Evolutionary conservation across 1,140 invertebrate species (phyloP), one percentile per base, ranked within the genome.

Genomic region (Hycleus cichorii): DNA sequence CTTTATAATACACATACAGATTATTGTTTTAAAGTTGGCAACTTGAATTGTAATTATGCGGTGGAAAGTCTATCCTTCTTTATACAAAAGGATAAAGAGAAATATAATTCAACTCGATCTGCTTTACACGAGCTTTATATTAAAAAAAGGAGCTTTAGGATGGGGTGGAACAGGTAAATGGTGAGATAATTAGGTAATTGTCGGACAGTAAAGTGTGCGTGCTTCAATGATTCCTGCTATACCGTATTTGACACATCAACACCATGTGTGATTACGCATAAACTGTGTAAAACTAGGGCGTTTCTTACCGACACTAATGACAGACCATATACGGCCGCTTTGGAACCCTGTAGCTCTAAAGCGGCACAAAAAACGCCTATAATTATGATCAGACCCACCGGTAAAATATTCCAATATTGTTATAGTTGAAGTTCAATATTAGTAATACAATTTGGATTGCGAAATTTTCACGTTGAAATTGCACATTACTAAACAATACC

Each of bases 171-270:
- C 4, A 32, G 32, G 32, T 32, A 7, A 32, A 44, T 44, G 32
- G 32, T 32, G 32, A 9, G 44, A 56, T 56, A 56, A 56, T 45
- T 38, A 56, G 57, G 49, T 59, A 59, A 59, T 59, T 53, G 57
- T 24, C 32, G 49, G 42, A 47, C 42, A 42, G 43, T 48, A 32
- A 58, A 48, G 49, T 49, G 59, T 58, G 57, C 57, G 61, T 51
- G 39, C 49, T 49, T 48, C 47, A 44, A 40, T 50, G 50, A 47
- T 45, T 58, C 27, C 56, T 57, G 57, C 58, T 57, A 59, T 53
- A 55, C 46, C 57, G 57, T 62, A 64, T 61, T 64, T 64, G 63
- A 64, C 63, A 64, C 63, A 64, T 64, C 56, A 59, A 56, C 62
- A 52, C 59, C 59, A 51, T 57, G 49, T 64, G 63, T 64, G 56